These are phyloP conservation scores for Patella ulyssiponensis DNA, from an alignment of 2,888 invertebrate species.

Conservation along the genomic window DNA sequence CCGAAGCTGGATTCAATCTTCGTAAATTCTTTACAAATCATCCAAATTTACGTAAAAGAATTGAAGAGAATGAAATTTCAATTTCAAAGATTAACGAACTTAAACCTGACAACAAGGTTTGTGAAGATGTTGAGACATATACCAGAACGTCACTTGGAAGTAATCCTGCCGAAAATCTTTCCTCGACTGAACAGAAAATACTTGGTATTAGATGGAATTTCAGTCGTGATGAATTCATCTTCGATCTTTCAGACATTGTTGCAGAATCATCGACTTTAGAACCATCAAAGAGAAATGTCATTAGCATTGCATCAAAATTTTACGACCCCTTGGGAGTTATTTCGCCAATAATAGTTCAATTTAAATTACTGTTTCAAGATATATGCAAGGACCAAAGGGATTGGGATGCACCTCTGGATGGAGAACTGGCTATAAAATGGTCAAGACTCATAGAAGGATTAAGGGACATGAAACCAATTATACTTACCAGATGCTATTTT, in stretches of 20 bases:
- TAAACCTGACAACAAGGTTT: background rate
- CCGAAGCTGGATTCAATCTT: constrained; percentile 1
- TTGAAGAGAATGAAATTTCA: background rate
- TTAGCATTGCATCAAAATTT: constrained; percentile 1
- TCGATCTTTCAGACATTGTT: background rate
- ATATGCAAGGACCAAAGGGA: background rate
- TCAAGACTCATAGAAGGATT: background rate
- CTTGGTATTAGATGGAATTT: background rate
- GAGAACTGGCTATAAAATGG: background rate
- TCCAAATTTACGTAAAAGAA: background rate
- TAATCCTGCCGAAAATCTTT: background rate
- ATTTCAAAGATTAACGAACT: background rate
- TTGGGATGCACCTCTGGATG: background rate
- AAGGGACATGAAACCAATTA: background rate
- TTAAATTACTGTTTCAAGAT: background rate
- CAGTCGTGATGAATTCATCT: background rate
- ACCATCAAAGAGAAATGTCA: constrained; percentile 3
- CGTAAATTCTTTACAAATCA: background rate
- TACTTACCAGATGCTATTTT: background rate
- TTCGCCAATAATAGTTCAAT: background rate
- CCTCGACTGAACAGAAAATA: background rate
- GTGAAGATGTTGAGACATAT: background rate
- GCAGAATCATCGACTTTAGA: background rate
- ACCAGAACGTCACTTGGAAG: background rate
- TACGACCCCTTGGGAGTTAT: background rate